Evolutionary conservation across 2,797 vertebrate genomes (phyloP), one percentile per base, ranked within the genome.

Genomic region (Mycteria americana): DNA sequence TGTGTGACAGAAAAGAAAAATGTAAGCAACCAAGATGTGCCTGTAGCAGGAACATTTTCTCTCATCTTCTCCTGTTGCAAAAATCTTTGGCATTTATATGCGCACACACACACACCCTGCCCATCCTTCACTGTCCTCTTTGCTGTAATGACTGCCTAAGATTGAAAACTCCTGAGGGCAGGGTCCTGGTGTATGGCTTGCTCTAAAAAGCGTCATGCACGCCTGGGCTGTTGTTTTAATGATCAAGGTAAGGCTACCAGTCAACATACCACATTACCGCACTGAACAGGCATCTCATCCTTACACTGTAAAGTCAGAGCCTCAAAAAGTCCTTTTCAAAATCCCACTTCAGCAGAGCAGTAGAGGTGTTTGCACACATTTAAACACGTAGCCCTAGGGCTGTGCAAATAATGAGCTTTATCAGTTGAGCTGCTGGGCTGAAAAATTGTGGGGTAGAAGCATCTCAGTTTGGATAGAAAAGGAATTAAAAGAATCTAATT

Each of bases 61-160:
- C 73, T 91, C 77, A 35, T 89, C 73, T 79, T 90, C 64, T 91
- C 50, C 45, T 87, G 63, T 84, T 95, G 85, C 77, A 97, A 96
- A 82, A 91, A 95, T 91, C 83, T 89, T 78, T 76, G 79, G 83
- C 84, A 88, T 95, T 92, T 84, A 18, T 64, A 53, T 28, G 21
- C 23, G 12, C 19, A 9, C 17, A 15, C 56, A 13, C 50, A 69
- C 91, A 72, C 94, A 54, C 92, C 84, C 93, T 96, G 88, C 92
- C 85, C 80, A 45, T 89, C 50, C 60, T 96, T 97, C 84, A 50
- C 88, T 87, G 91, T 84, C 88, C 86, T 94, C 80, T 90, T 88
- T 80, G 75, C 87, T 89, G 13, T 88, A 92, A 93, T 88, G 83
- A 95, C 92, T 75, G 57, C 35, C 15, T 85, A 54, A 60, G 56